Evolutionary conservation across 2,888 invertebrate species (phyloP).

Genomic region (Dichetophora obliterata): DNA sequence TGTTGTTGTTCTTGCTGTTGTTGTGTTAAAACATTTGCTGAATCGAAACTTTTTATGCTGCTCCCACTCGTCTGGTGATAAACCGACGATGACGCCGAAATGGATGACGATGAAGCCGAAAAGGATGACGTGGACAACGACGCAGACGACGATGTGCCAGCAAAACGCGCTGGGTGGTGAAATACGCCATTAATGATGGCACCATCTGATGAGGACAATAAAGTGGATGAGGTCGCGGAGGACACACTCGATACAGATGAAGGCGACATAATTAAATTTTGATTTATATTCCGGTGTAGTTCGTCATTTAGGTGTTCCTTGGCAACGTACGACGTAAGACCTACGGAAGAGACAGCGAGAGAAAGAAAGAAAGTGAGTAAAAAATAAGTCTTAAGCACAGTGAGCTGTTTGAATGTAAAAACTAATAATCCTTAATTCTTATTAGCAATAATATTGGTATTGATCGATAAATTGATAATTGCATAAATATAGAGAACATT

Average conservation of each 20-base stretch:
- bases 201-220: slow-evolving; percentile 16
- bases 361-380: not conserved
- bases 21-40: slow-evolving; percentile 60
- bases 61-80: slow-evolving; percentile 53
- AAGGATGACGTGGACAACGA: slow-evolving; percentile 11
- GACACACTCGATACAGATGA: slow-evolving; percentile 27
- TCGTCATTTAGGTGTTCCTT: slow-evolving; percentile 56
- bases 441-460: no score
- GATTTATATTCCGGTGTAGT: slow-evolving; percentile 64
- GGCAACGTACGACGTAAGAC: slow-evolving; percentile 55
- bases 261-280: slow-evolving; percentile 68
- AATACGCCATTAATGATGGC: slow-evolving; percentile 4
- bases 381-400: no score
- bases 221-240: slow-evolving; percentile 1
- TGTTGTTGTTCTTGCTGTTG: slow-evolving; percentile 50
- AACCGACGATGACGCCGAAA: slow-evolving; percentile 43
- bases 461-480: no score
- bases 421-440: no score
- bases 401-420: no score
- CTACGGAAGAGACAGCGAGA: slow-evolving; percentile 41
- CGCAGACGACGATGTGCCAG: slow-evolving; percentile 2
- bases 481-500: no score
- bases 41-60: slow-evolving; percentile 64
- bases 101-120: slow-evolving; percentile 40
- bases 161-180: slow-evolving; percentile 9